Evolutionary conservation across 2,113 vertebrate genomes (phyloP).

Genomic region (Ibidorhyncha struthersii): DNA sequence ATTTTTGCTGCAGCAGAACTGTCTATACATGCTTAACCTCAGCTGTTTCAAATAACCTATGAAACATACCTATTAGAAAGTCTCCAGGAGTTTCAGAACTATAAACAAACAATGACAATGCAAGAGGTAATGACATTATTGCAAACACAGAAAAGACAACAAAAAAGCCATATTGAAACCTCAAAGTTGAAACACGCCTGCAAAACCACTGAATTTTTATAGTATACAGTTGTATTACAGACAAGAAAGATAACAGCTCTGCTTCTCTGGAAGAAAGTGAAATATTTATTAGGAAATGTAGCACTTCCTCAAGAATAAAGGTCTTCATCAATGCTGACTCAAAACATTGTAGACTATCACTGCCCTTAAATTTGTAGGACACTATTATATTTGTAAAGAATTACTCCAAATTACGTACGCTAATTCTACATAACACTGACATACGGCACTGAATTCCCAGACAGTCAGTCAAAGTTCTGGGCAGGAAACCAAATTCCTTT

Average conservation of each 20-base stretch:
- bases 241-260: neutral
- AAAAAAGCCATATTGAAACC: neutral
- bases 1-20: neutral
- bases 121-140: neutral
- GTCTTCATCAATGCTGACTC: neutral
- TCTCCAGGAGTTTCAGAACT: neutral
- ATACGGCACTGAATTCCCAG: constrained; percentile 41
- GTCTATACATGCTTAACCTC: neutral
- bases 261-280: neutral
- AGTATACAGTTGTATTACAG: neutral
- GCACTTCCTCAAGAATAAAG: neutral
- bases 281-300: neutral
- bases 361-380: neutral
- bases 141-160: neutral
- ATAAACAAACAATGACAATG: neutral
- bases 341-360: neutral
- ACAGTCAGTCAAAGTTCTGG: constrained; percentile 62
- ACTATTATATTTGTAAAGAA: neutral
- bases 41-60: neutral
- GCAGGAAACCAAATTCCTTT: constrained; percentile 39
- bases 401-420: neutral
- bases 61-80: neutral
- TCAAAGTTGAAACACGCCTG: neutral
- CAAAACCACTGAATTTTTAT: neutral
- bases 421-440: neutral